Conservation (phyloP, 2,888 invertebrate species). For the Incurvaria masculella region DNA sequence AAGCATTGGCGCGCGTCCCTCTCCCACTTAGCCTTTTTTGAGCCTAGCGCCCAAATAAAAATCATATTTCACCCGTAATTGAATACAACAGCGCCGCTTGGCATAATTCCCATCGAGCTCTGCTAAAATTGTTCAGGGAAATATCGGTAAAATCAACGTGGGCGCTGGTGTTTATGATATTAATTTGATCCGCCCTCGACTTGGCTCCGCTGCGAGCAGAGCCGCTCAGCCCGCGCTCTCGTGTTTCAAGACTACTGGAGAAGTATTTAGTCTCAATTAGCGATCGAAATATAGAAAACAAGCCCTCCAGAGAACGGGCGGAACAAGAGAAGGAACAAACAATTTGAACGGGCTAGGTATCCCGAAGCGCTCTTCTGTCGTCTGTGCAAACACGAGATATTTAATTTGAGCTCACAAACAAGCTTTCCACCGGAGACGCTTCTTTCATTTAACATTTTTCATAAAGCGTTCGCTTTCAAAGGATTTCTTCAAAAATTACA, state of each 20-base stretch:
- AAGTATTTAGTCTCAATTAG: background rate
- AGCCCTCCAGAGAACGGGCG: background rate
- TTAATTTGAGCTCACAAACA: background rate
- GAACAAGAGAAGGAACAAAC: background rate
- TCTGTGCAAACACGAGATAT: background rate
- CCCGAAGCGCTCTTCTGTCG: background rate
- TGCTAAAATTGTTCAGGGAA: background rate
- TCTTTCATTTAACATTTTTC: background rate
- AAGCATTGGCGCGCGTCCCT: too few relatives aligned
- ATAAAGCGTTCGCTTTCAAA: background rate
- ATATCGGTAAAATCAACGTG: background rate
- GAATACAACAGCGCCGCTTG: constrained; percentile 25
- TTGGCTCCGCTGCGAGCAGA: background rate
- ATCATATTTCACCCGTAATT: constrained; percentile 41
- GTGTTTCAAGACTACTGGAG: background rate
- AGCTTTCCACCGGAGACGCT: background rate
- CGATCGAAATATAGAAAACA: background rate
- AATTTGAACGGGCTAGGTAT: too few relatives aligned
- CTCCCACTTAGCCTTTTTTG: too few relatives aligned
- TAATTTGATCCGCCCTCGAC: background rate
- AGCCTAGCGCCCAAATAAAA: constrained; percentile 30
- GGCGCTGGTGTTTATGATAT: background rate
- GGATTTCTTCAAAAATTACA: background rate
- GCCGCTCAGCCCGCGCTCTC: background rate
- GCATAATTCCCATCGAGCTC: background rate